Conservation (phyloP, 2,888 invertebrate species). For the Ophion ellenae region DNA sequence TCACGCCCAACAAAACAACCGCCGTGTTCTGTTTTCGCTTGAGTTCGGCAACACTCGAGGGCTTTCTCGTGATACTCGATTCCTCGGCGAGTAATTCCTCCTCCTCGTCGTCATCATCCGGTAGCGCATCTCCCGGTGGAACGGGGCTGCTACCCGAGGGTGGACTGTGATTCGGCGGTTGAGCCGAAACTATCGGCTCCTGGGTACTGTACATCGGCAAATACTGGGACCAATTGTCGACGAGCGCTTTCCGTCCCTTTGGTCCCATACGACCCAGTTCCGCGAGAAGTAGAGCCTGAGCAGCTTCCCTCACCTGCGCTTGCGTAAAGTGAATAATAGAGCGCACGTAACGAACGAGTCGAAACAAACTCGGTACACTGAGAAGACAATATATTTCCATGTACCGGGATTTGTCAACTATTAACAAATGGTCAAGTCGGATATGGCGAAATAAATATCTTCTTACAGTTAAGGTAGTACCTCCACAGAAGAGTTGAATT, state of each 20-base stretch:
- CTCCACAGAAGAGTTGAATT: too few species aligned
- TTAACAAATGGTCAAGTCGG: too few species aligned
- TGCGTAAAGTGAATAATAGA: not conserved
- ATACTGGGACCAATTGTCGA: constrained; percentile 98
- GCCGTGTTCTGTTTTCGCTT: constrained; percentile 98
- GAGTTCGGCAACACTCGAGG: constrained; percentile 93
- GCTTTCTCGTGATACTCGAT: constrained; percentile 88
- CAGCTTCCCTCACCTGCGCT: constrained; percentile 92
- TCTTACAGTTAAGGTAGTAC: too few species aligned
- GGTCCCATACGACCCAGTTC: constrained; percentile 95
- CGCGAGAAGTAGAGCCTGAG: constrained; percentile 96
- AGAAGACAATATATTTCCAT: too few species aligned
- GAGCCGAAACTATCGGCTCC: constrained; percentile 89
- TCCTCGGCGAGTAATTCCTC: constrained; percentile 93
- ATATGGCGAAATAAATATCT: too few species aligned
- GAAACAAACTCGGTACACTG: not conserved
- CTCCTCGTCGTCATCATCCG: constrained; percentile 90
- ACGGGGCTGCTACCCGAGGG: constrained; percentile 80
- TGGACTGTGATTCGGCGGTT: constrained; percentile 84
- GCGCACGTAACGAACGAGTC: not conserved
- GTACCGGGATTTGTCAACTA: too few species aligned
- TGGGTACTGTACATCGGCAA: constrained; percentile 94
- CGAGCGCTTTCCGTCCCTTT: constrained; percentile 95
- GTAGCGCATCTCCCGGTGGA: constrained; percentile 63
- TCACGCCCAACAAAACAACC: constrained; percentile 97